Evolutionary conservation across 2,113 vertebrate genomes (phyloP).

Genomic region (Strix aluco): DNA sequence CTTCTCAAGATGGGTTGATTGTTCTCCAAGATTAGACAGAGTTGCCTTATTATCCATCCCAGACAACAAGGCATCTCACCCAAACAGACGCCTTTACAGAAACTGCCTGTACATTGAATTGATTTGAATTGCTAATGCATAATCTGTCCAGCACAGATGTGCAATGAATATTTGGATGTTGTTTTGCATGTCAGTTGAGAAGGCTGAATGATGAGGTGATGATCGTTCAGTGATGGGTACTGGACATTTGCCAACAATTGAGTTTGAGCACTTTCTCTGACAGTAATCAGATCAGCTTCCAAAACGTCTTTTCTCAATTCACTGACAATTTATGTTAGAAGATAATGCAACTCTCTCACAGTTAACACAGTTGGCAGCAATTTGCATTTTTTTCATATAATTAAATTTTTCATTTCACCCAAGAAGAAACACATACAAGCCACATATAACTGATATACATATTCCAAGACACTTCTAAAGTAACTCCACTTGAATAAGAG

Average conservation of each 20-base stretch:
- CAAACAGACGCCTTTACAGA: slow-evolving; percentile 76
- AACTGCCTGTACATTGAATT: slow-evolving; percentile 67
- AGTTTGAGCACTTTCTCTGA: slow-evolving; percentile 78
- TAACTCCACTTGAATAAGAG: neutral
- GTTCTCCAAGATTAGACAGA: slow-evolving; percentile 83
- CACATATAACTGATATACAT: neutral
- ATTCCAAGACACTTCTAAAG: neutral
- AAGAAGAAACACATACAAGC: slow-evolving; percentile 16
- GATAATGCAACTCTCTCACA: slow-evolving; percentile 62
- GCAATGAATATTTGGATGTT: slow-evolving; percentile 84
- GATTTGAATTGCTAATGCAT: slow-evolving; percentile 85
- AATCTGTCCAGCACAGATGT: slow-evolving; percentile 86
- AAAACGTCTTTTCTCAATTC: slow-evolving; percentile 64
- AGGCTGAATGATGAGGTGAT: slow-evolving; percentile 88
- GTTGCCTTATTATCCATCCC: slow-evolving; percentile 78
- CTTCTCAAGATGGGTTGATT: slow-evolving; percentile 84
- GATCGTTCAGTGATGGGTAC: slow-evolving; percentile 84
- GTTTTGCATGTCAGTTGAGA: slow-evolving; percentile 80
- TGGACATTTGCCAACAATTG: slow-evolving; percentile 88
- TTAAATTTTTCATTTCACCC: slow-evolving; percentile 51
- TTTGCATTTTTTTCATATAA: slow-evolving; percentile 62
- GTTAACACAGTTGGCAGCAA: slow-evolving; percentile 70
- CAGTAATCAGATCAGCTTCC: slow-evolving; percentile 73
- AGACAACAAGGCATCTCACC: slow-evolving; percentile 78
- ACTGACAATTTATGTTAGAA: slow-evolving; percentile 68